Conservation (phyloP, 2,797 vertebrate species). For the Scyliorhinus canicula region DNA sequence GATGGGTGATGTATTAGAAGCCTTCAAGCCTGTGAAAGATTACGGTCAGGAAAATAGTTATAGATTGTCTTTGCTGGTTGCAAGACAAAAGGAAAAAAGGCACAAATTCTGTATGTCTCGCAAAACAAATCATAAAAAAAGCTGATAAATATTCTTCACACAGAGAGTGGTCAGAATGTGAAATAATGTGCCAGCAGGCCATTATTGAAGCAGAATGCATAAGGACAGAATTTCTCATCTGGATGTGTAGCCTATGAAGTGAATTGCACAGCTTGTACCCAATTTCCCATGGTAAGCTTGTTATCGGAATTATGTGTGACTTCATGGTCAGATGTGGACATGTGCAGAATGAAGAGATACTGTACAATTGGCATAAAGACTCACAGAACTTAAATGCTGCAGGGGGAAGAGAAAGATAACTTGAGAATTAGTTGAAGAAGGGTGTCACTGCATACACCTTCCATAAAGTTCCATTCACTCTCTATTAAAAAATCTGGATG, state of each 20-base stretch:
- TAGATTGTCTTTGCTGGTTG: neutral
- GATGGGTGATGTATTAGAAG: no score
- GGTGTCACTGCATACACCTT: neutral
- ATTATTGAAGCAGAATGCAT: neutral
- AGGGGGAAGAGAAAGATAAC: neutral
- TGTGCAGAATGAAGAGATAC: neutral
- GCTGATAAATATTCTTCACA: neutral
- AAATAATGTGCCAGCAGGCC: neutral
- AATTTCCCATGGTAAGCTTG: neutral
- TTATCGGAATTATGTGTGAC: neutral
- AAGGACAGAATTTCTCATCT: neutral
- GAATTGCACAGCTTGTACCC: neutral
- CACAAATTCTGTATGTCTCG: neutral
- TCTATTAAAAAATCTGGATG: neutral
- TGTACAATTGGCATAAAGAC: neutral
- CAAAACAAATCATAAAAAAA: neutral
- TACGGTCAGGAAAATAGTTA: no score
- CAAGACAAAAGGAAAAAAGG: neutral
- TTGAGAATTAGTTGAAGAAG: neutral
- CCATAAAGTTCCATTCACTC: neutral
- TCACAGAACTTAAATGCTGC: neutral
- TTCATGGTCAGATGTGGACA: neutral
- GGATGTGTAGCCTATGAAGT: neutral
- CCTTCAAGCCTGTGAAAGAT: no score
- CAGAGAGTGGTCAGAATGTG: neutral